phyloP scores from a whole-genome alignment of 2,113 vertebrate genomes.

The Hemiscyllium ocellatum region DNA sequence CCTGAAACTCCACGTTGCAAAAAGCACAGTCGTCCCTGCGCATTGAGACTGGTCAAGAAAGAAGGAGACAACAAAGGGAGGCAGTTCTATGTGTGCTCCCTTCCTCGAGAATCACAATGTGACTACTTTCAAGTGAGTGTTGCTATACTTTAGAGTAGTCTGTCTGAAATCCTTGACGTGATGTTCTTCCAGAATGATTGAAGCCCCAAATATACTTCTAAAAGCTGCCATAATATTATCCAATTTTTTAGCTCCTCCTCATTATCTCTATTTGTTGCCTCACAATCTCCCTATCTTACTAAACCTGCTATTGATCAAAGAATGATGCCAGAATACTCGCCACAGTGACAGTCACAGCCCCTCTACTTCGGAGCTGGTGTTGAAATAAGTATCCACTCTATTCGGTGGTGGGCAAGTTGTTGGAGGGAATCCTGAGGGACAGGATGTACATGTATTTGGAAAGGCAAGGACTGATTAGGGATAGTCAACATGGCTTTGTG shows the following conservation, averaged over 20 bases:
- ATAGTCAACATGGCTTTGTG: no score
- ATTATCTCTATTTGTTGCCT: neutral
- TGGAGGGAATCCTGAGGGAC: no score
- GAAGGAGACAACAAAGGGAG: conserved; percentile 81
- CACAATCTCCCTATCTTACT: neutral
- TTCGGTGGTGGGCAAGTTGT: neutral
- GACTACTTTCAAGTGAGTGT: conserved; percentile 76
- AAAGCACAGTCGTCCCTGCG: conserved; percentile 60
- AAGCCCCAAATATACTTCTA: neutral
- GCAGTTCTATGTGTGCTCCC: conserved; percentile 74
- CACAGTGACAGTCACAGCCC: neutral
- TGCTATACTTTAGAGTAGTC: neutral
- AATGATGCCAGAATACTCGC: neutral
- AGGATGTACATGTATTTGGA: no score
- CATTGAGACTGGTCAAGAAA: conserved; percentile 73
- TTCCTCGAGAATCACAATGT: conserved; percentile 67
- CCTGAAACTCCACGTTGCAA: conserved; percentile 59
- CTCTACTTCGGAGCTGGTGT: neutral
- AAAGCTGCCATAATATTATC: neutral
- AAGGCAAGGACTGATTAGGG: no score
- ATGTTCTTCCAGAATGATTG: neutral
- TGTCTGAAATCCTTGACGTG: neutral
- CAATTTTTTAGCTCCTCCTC: neutral
- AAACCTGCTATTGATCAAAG: neutral
- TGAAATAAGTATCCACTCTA: neutral